Conservation (phyloP, 2,888 invertebrate species). For the Eudasyphora cyanicolor region DNA sequence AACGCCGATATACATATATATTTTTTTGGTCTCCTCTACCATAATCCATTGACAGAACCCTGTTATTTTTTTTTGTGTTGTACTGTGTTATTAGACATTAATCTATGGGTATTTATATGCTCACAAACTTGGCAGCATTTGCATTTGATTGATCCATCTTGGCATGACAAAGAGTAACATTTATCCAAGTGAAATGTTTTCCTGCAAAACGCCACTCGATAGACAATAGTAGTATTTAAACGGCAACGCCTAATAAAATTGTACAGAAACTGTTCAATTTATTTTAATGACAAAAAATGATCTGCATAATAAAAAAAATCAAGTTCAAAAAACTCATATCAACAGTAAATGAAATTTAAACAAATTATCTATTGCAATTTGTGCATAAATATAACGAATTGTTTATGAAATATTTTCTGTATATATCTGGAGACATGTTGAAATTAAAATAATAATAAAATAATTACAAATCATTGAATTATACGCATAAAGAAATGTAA, state of each 20-base stretch:
- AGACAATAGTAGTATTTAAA: neutral
- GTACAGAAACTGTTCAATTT: too few species aligned
- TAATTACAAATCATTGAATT: neutral
- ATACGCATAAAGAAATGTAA: neutral
- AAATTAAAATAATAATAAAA: neutral
- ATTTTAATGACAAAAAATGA: too few species aligned
- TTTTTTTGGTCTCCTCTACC: too few species aligned
- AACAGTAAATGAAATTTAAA: neutral
- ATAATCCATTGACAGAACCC: too few species aligned
- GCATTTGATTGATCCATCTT: too few species aligned
- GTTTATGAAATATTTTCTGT: neutral
- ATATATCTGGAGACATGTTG: too few species aligned
- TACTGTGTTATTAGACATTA: too few species aligned
- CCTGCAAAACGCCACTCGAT: neutral
- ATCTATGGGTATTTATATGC: too few species aligned
- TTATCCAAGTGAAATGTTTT: slow-evolving; percentile 5
- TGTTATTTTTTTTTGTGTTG: too few species aligned
- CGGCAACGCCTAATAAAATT: neutral
- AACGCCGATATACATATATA: too few species aligned
- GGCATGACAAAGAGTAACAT: neutral
- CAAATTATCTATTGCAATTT: neutral
- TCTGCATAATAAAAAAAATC: neutral
- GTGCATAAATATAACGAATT: neutral
- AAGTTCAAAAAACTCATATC: slow-evolving; percentile 1
- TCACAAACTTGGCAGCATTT: too few species aligned